These are phyloP conservation scores for Asbolus verrucosus DNA, from an alignment of 1,140 invertebrate genomes.

Conservation along the genomic window DNA sequence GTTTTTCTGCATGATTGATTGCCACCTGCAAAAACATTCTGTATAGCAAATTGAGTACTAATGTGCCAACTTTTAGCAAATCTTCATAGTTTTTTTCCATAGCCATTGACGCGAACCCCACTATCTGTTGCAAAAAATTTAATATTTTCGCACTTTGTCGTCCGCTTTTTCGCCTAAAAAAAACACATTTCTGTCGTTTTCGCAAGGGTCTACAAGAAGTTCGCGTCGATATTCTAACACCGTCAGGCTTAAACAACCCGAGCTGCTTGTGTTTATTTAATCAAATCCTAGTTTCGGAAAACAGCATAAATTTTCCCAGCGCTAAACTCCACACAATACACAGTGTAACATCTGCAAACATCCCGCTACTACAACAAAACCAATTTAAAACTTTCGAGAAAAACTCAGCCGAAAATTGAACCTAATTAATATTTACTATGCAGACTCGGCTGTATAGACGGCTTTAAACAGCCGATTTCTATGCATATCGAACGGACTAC, in stretches of 20 bases:
- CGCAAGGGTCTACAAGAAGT: no score
- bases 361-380: no score
- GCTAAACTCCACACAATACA: background rate
- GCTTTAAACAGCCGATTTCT: constrained; percentile 29
- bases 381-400: background rate
- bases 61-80: no score
- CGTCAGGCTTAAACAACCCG: constrained; percentile 15
- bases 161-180: no score
- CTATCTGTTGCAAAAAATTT: no score
- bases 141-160: no score
- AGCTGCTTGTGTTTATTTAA: constrained; percentile 21
- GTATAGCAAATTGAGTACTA: no score
- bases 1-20: no score
- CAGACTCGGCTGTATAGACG: no score
- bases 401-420: background rate
- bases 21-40: no score
- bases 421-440: constrained; percentile 29
- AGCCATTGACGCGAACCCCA: no score
- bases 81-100: no score
- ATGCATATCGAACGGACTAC: constrained; percentile 23
- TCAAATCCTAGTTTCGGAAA: constrained; percentile 21
- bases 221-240: constrained; percentile 31
- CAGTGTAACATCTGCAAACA: background rate
- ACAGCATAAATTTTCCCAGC: background rate
- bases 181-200: constrained; percentile 4